Evolutionary conservation across 2,888 invertebrate species (phyloP).

Genomic region (Tipula lateralis): DNA sequence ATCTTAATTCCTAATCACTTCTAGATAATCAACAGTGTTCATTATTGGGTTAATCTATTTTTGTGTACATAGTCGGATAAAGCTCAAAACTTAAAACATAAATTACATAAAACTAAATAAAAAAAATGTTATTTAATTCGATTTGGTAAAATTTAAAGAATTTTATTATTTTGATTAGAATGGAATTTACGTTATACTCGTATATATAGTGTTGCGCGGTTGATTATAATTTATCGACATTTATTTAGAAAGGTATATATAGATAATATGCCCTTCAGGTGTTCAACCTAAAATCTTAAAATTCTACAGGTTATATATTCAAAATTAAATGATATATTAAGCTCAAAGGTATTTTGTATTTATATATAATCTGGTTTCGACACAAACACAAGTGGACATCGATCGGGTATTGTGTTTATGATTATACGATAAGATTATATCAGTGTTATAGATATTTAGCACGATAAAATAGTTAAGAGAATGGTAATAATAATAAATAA

Average conservation of each 20-base stretch:
- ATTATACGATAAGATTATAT: neutral
- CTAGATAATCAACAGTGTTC: no score
- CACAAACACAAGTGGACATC: neutral
- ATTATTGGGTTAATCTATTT: no score
- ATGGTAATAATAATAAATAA: neutral
- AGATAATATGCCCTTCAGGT: neutral
- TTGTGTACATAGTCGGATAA: no score
- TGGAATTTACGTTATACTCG: no score
- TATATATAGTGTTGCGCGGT: neutral
- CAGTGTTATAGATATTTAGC: neutral
- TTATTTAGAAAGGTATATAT: neutral
- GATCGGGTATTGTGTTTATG: neutral
- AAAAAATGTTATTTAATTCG: neutral
- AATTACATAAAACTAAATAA: neutral
- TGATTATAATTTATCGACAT: conserved; percentile 13
- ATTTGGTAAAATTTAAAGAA: conserved; percentile 4
- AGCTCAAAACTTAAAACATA: neutral
- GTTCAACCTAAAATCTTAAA: conserved; percentile 12
- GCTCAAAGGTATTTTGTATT: conserved; percentile 9
- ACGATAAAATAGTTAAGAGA: neutral
- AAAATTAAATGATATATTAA: neutral
- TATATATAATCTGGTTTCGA: neutral
- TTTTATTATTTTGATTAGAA: neutral
- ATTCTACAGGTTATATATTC: conserved; percentile 14
- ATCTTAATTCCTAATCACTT: no score